These are phyloP conservation scores for Lagocephalus sceleratus DNA, from an alignment of 2,797 vertebrate genomes.

Conservation along the genomic window DNA sequence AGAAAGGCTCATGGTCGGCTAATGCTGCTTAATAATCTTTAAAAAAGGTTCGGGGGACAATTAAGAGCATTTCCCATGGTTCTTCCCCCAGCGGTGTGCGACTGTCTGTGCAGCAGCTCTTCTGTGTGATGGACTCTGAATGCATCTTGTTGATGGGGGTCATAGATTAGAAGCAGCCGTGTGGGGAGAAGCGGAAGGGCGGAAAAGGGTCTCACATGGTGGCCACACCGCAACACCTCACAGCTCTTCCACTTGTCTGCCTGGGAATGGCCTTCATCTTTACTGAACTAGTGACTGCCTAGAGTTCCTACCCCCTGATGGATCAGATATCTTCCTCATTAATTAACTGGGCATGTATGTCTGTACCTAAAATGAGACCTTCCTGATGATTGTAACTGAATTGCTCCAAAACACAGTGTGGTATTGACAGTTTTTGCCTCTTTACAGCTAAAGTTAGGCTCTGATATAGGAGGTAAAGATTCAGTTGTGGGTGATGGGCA, in stretches of 20 bases:
- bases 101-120: conserved; percentile 71
- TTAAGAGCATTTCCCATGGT: conserved; percentile 80
- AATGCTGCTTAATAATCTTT: conserved; percentile 85
- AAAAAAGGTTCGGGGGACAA: conserved; percentile 78
- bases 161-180: conserved; percentile 78
- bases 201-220: conserved; percentile 63
- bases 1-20: conserved; percentile 78
- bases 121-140: conserved; percentile 81
- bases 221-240: conserved; percentile 40
- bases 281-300: conserved; percentile 49
- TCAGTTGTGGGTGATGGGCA: no score
- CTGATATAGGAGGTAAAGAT: no score
- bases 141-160: conserved; percentile 82
- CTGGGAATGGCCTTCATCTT: conserved; percentile 67
- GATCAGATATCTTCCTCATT: no score
- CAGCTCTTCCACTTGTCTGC: conserved; percentile 77
- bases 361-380: no score
- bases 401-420: no score
- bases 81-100: conserved; percentile 70
- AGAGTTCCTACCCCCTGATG: conserved; percentile 33
- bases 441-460: no score
- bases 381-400: no score
- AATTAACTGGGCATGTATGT: no score
- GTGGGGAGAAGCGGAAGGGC: conserved; percentile 54
- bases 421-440: no score